phyloP scores from a whole-genome alignment of 2,797 vertebrate genomes.

The Hippopotamyrus pictus region DNA sequence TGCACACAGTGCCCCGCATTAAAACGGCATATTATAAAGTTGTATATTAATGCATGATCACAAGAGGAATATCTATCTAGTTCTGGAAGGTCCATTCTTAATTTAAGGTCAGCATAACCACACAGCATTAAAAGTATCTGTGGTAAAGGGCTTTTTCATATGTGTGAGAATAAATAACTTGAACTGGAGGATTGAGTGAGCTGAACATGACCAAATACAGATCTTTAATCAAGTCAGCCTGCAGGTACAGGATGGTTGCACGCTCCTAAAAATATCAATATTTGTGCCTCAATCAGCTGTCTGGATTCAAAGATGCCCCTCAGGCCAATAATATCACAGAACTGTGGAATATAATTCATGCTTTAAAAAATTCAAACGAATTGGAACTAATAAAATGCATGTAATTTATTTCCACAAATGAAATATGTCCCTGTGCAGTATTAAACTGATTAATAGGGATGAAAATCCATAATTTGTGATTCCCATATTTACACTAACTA shows the following conservation, averaged over 20 bases:
- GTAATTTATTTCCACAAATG: background rate
- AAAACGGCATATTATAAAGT: background rate
- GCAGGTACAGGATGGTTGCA: background rate
- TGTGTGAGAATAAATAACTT: background rate
- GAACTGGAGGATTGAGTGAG: background rate
- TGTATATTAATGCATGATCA: background rate
- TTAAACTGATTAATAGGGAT: background rate
- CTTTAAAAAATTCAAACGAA: background rate
- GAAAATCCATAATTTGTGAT: background rate
- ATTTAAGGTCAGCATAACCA: background rate
- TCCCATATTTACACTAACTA: background rate
- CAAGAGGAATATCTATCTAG: background rate
- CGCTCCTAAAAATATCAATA: background rate
- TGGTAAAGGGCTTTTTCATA: background rate
- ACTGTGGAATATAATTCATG: background rate
- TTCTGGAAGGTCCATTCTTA: background rate
- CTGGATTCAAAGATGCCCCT: slow-evolving; percentile 1
- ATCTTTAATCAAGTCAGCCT: background rate
- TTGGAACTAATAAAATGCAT: background rate
- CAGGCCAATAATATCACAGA: background rate
- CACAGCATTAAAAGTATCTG: background rate
- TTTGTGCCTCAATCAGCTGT: background rate
- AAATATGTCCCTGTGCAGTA: slow-evolving; percentile 3
- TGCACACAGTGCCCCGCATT: background rate
- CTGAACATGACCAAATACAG: background rate